Base-by-base conservation (phyloP, 2,888 invertebrate species). In the Margaritifera margaritifera region DNA sequence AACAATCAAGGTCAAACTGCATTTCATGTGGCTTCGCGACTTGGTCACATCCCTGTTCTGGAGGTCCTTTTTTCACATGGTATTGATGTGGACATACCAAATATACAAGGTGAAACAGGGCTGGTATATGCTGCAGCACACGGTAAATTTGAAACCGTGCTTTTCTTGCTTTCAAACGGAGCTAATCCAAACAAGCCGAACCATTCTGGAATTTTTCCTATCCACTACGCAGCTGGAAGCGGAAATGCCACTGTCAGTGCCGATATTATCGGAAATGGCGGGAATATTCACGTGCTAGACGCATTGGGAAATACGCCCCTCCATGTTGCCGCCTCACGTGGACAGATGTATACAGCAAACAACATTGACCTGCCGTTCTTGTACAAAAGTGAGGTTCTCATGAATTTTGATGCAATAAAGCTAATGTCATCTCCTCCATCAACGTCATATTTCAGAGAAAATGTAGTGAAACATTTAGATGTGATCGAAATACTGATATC, bases 1-100 rank as follows among this genome's bases (percentile, higher is more conserved):
- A 68, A 72, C 54, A 72, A 68, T 53, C 53, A 25, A 2, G 72
- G 72, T 24, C 24, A 58, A 31, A 50, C 66, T 18, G 54, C 66
- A 11, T 20, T 72, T 25, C 72, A 72, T 52, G 62, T 55, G 52
- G 72, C 72, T 20, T 59, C 63, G 20, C 11, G 20, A 1, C 20
- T 57, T 42, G 68, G 66, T 20, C 59, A 62, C 61, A 20, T 20
- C 3, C 50, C 53, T 25, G 22, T 68, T 27, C 5, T 63, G 6
- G 52, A 68, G 8, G 19, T 52, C 6, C 24, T 65, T 18, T 8
- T 71, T 22, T 20, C 31, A 3, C 15, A 24, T n/a, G 54, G 67
- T 25, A 54, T 57, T 42, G 51, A 68, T 50, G 24, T 65, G 4
- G 68, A 71, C 57, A 22, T 11, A 42, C 24, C 6, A 19, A 61